These are phyloP conservation scores for Pyxicephalus adspersus DNA, from an alignment of 2,113 vertebrate species.

Conservation along the genomic window DNA sequence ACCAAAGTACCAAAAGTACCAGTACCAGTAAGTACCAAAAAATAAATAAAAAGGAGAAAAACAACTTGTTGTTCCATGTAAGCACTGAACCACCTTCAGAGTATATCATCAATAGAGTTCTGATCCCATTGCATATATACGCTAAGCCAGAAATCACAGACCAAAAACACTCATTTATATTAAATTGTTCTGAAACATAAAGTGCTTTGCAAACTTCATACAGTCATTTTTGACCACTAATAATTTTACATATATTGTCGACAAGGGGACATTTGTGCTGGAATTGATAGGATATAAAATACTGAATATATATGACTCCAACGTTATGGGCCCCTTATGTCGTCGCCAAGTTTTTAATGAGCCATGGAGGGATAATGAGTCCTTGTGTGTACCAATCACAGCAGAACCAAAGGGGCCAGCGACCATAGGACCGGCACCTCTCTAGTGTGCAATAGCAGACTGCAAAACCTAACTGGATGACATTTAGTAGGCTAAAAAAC, in stretches of 20 bases:
- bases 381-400: background rate
- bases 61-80: background rate
- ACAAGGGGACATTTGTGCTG: slow-evolving; percentile 20
- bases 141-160: background rate
- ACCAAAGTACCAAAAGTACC: too few relatives aligned
- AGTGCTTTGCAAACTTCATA: background rate
- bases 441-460: too few relatives aligned
- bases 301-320: slow-evolving; percentile 13
- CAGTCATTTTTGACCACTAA: background rate
- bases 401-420: background rate
- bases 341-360: slow-evolving; percentile 7
- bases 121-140: background rate
- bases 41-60: background rate
- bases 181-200: background rate
- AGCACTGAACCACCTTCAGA: background rate
- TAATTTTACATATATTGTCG: slow-evolving; percentile 16
- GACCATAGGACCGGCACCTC: background rate
- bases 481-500: too few relatives aligned
- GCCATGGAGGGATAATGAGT: slow-evolving; percentile 17
- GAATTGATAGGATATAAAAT: slow-evolving; percentile 28
- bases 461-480: too few relatives aligned
- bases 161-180: background rate
- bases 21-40: background rate
- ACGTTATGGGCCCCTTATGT: slow-evolving; percentile 20
- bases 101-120: background rate